A percentile compares a stretch with the other conserved stretches of the same genome.
These are phyloP conservation scores for Oasisia sp. DNA, from an alignment of 2,888 invertebrate species.

Conservation along the genomic window DNA sequence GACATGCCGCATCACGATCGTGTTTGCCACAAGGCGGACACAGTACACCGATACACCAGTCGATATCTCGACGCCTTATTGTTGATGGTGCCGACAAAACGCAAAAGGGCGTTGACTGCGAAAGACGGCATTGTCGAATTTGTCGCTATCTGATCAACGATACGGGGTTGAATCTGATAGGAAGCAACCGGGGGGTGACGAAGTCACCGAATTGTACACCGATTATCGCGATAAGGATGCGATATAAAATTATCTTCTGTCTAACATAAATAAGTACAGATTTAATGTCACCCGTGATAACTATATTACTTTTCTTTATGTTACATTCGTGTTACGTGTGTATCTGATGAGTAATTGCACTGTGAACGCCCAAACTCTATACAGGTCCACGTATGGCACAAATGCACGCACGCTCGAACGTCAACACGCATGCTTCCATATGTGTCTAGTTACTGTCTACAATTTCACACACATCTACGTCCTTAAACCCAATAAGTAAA, in stretches of 20 bases:
- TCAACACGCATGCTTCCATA: background rate
- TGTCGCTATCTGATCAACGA: background rate
- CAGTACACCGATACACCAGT: background rate
- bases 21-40: background rate
- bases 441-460: too few relatives aligned
- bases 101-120: background rate
- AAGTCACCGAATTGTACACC: background rate
- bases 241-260: background rate
- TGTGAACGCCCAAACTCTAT: background rate
- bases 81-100: background rate
- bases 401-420: background rate
- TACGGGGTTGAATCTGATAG: background rate
- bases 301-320: background rate
- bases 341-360: background rate
- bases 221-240: slow-evolving; percentile 1
- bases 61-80: background rate
- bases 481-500: background rate
- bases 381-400: background rate
- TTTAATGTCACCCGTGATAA: background rate
- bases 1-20: background rate
- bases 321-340: background rate
- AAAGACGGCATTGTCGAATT: background rate
- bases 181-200: background rate
- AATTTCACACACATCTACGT: background rate
- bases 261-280: background rate